Evolutionary conservation across 2,888 invertebrate genomes (phyloP).

Genomic region (Lochmaea crataegi): DNA sequence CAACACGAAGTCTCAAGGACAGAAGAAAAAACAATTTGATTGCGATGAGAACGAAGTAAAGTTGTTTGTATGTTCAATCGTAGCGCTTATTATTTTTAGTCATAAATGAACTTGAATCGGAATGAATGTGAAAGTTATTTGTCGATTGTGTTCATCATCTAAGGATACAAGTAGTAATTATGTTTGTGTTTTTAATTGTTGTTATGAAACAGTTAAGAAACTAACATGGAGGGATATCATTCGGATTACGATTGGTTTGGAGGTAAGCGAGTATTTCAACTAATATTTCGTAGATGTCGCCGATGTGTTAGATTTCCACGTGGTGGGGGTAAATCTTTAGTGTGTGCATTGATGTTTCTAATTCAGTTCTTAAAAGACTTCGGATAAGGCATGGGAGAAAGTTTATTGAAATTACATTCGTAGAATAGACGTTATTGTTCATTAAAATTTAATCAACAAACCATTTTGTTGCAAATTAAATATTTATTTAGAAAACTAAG

Average conservation of each 20-base stretch:
- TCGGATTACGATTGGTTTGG: constrained; percentile 21
- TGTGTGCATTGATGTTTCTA: neutral
- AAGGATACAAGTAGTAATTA: neutral
- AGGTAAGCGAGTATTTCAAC: constrained; percentile 24
- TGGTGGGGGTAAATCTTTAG: neutral
- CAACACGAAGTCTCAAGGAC: too few species aligned
- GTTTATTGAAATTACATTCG: too few species aligned
- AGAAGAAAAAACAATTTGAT: too few species aligned
- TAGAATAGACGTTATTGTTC: too few species aligned
- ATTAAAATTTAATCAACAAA: too few species aligned
- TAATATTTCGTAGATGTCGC: neutral
- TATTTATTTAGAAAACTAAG: too few species aligned
- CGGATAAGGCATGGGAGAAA: neutral
- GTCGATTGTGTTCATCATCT: constrained; percentile 11
- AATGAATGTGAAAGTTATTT: constrained; percentile 8
- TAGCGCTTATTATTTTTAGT: too few species aligned
- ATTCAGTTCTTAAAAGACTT: neutral
- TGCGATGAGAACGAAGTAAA: neutral
- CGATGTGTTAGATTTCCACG: neutral
- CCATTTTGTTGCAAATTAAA: too few species aligned
- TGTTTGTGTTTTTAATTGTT: constrained; percentile 26
- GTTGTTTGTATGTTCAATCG: too few species aligned
- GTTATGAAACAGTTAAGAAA: neutral
- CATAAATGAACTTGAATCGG: too few species aligned
- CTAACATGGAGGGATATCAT: constrained; percentile 17